Evolutionary conservation across 1,140 invertebrate species (phyloP), one percentile per base, ranked within the genome.

Genomic region (Pteromalus puparum): DNA sequence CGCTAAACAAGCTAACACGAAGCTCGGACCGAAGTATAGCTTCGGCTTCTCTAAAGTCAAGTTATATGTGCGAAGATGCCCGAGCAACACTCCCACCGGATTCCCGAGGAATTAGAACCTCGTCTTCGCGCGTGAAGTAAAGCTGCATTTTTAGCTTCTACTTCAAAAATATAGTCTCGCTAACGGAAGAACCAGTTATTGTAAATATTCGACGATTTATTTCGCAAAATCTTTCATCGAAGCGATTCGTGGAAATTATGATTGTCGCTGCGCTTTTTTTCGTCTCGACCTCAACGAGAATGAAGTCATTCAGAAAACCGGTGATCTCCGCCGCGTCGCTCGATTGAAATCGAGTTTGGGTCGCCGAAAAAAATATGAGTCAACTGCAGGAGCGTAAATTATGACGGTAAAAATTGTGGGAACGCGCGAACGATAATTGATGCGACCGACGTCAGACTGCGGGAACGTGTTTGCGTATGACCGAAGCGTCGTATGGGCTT

Each of bases 381-480:
- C 53, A 61, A 61, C 53, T n/a, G 53, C 53, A 61, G 53, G 21
- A 61, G 53, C 53, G 21, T 75, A 48, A 75, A 75, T 75, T 75
- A 48, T 38, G 42, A 75, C 24, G n/a, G 24, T 75, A 75, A 75
- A 75, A 75, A 75, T 75, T 75, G 73, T 75, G 34, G 24, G 73
- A 73, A 73, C 28, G 30, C 13, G 30, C 68, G 68, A 12, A 10
- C 30, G 15, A 73, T 73, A 73, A 73, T 73, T 73, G 72, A 73
- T 42, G 30, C 30, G 30, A 30, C 12, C 18, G 72, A 73, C 30
- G 34, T 73, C 72, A 73, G 15, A 21, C 53, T 0, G 38, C 38
- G 53, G 18, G 53, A 61, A 61, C 53, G 53, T n/a, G 53, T 61
- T 61, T 61, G 12, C 18, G 53, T 61, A 61, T 61, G 3, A 13